Percentiles rank a stretch among this genome's conserved stretches.
Evolutionary conservation across 1,140 invertebrate genomes (phyloP).

Genomic region (Drosophila bocqueti): DNA sequence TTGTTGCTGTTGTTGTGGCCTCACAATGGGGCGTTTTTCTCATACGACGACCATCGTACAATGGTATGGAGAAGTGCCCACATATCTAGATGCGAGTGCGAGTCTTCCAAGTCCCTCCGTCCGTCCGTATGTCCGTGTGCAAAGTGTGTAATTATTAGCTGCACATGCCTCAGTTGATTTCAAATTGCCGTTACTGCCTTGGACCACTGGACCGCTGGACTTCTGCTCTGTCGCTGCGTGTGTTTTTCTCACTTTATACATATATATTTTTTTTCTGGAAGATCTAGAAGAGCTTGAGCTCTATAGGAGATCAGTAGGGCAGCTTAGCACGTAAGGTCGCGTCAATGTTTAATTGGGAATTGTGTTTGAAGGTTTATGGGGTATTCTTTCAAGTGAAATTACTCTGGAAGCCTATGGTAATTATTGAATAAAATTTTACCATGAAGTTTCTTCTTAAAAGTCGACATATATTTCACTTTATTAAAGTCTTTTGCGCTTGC

Average conservation of each 20-base stretch:
- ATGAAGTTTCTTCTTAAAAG: background rate
- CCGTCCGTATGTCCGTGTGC: slow-evolving; percentile 22
- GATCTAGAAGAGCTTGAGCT: background rate
- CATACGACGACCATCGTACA: slow-evolving; percentile 52
- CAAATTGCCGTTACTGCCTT: slow-evolving; percentile 69
- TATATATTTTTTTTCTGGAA: background rate
- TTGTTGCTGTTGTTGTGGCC: slow-evolving; percentile 25
- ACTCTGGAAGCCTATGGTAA: background rate
- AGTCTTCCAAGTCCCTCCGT: slow-evolving; percentile 30
- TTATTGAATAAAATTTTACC: background rate
- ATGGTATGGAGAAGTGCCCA: slow-evolving; percentile 55
- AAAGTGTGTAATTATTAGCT: slow-evolving; percentile 76
- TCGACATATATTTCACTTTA: background rate
- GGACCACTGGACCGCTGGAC: slow-evolving; percentile 29
- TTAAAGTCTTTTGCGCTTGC: background rate
- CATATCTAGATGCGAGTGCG: slow-evolving; percentile 64
- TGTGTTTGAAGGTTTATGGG: background rate
- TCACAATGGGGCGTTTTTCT: slow-evolving; percentile 80
- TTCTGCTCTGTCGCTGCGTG: slow-evolving; percentile 1
- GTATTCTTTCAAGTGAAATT: background rate
- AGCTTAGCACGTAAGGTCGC: slow-evolving; percentile 10
- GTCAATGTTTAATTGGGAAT: slow-evolving; percentile 4
- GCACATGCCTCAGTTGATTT: slow-evolving; percentile 65
- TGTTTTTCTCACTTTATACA: background rate
- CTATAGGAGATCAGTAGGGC: slow-evolving; percentile 33